Conservation (phyloP, 2,888 invertebrate genomes). For the Coleophora deauratella region DNA sequence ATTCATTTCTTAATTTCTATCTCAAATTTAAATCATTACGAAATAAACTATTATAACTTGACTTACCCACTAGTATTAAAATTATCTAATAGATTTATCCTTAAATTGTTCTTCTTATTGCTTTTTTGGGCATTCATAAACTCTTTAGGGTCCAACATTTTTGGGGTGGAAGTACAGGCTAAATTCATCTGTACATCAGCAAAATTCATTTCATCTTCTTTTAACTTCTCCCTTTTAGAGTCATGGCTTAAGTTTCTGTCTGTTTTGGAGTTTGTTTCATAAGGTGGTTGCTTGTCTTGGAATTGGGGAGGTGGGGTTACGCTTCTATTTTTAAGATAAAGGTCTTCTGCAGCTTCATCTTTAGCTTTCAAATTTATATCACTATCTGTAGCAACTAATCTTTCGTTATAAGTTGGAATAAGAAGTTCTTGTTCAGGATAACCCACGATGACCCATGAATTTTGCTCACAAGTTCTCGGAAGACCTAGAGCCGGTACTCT, state of each 20-base stretch:
- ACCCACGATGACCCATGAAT: constrained; percentile 60
- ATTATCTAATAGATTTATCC: constrained; percentile 53
- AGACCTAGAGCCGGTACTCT: constrained; percentile 61
- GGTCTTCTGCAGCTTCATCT: constrained; percentile 29
- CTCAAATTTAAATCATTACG: background rate
- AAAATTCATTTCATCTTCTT: constrained; percentile 52
- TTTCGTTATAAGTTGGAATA: constrained; percentile 61
- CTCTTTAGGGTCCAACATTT: constrained; percentile 61
- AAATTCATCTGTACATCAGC: constrained; percentile 56
- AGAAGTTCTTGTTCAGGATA: constrained; percentile 57
- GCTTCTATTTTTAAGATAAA: constrained; percentile 37
- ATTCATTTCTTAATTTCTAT: too few species aligned
- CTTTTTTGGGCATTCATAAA: constrained; percentile 44
- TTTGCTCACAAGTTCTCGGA: constrained; percentile 49
- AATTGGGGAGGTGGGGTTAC: constrained; percentile 65
- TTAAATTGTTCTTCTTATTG: constrained; percentile 39
- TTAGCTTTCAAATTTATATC: constrained; percentile 35
- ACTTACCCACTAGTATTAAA: constrained; percentile 56
- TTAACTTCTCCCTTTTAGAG: constrained; percentile 64
- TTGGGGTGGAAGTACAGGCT: constrained; percentile 66
- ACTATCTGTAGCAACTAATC: constrained; percentile 42
- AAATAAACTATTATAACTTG: background rate
- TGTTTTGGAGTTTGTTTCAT: constrained; percentile 44
- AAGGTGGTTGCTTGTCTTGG: constrained; percentile 55
- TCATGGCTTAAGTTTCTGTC: constrained; percentile 54